Evolutionary conservation across 2,113 vertebrate genomes (phyloP).

Genomic region (Eira barbara): DNA sequence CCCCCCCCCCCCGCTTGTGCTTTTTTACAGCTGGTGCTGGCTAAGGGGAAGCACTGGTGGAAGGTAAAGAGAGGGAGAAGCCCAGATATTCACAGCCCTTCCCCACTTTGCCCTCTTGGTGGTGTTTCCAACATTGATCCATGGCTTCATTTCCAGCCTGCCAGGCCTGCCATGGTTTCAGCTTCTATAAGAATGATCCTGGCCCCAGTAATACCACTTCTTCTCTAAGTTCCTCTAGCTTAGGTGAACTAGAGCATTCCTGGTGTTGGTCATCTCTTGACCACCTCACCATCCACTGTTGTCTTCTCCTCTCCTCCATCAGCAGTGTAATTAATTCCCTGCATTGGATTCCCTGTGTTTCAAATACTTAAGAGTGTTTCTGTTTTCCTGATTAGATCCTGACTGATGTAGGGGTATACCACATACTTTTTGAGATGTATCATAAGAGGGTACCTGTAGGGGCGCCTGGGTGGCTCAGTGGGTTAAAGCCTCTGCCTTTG

Average conservation of each 20-base stretch:
- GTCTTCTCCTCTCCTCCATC: background rate
- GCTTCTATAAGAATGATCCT: background rate
- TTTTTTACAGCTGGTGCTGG: background rate
- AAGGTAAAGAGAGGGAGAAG: background rate
- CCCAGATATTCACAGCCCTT: background rate
- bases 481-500: too few relatives aligned
- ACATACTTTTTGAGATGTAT: slow-evolving; percentile 1
- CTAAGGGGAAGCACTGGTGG: background rate
- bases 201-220: background rate
- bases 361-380: background rate
- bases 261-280: background rate
- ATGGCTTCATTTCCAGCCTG: background rate
- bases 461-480: too few relatives aligned
- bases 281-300: background rate
- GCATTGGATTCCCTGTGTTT: background rate
- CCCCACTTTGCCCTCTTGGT: background rate
- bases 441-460: background rate
- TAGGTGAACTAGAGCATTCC: background rate
- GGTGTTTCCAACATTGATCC: background rate
- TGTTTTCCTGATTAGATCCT: background rate
- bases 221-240: background rate
- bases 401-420: background rate
- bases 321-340: background rate
- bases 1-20: background rate
- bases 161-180: background rate